phyloP scores from a whole-genome alignment of 2,888 invertebrate species.

The Melanostoma scalare region DNA sequence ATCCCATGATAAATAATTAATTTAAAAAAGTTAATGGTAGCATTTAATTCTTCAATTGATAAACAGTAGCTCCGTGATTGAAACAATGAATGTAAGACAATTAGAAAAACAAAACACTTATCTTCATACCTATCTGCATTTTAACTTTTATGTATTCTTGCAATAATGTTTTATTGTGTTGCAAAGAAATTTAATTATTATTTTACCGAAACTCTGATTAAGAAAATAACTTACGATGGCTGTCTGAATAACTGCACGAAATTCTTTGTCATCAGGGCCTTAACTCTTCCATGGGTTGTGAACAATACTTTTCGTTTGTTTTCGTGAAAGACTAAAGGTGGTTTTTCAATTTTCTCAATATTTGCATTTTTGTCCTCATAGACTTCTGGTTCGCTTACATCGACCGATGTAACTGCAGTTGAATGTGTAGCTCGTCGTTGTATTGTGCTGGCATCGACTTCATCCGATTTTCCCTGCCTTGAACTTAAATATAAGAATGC shows the following conservation, averaged over 20 bases:
- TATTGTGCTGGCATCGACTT: conserved; percentile 75
- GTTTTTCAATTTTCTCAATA: conserved; percentile 74
- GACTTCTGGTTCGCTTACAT: conserved; percentile 76
- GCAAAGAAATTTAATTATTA: too few species aligned
- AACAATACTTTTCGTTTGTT: conserved; percentile 78
- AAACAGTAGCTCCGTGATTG: too few species aligned
- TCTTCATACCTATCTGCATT: too few species aligned
- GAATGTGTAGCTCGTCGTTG: conserved; percentile 74
- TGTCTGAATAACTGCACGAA: conserved; percentile 87
- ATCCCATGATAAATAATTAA: too few species aligned
- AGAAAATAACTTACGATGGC: conserved; percentile 84
- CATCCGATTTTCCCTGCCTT: conserved; percentile 82
- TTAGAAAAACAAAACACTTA: too few species aligned
- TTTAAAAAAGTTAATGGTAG: too few species aligned
- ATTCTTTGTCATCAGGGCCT: conserved; percentile 88
- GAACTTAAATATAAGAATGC: conserved; percentile 92
- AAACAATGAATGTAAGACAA: too few species aligned
- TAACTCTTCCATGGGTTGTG: conserved; percentile 82
- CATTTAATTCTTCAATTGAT: too few species aligned
- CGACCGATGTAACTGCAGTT: conserved; percentile 76
- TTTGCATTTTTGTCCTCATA: conserved; percentile 71
- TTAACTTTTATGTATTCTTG: too few species aligned
- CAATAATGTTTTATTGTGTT: too few species aligned
- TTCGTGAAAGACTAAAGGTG: conserved; percentile 74
- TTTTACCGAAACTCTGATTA: too few species aligned